phyloP scores from a whole-genome alignment of 37 sponge, comb jelly and placozoan genomes.

The Crambe crambe region DNA sequence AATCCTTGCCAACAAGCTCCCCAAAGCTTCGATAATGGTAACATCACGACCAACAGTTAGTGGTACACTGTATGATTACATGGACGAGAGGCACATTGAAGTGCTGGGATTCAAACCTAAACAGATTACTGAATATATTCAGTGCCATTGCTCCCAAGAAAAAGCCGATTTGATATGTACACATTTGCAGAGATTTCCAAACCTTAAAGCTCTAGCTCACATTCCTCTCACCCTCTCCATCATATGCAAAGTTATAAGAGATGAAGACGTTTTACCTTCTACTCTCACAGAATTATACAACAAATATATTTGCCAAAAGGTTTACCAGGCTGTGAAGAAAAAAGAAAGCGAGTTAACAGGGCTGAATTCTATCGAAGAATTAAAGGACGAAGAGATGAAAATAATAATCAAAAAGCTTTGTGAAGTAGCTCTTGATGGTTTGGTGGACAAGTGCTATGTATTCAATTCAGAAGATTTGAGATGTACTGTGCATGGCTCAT shows the following conservation, averaged over 20 bases:
- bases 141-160: background rate
- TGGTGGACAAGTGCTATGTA: conserved; percentile 20
- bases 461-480: conserved; percentile 1
- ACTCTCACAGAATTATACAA: conserved; percentile 40
- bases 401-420: conserved; percentile 6
- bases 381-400: background rate
- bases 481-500: background rate
- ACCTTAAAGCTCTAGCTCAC: conserved; percentile 39
- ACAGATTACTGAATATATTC: conserved; percentile 5
- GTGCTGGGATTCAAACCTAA: conserved; percentile 13
- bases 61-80: conserved; percentile 24
- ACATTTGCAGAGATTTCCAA: conserved; percentile 24
- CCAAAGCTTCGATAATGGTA: conserved; percentile 34
- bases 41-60: conserved; percentile 36
- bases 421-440: conserved; percentile 27
- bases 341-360: background rate
- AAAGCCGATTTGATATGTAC: background rate
- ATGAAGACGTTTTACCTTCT: background rate
- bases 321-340: conserved; percentile 9
- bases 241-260: conserved; percentile 18
- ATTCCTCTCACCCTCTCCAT: conserved; percentile 41
- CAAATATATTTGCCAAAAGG: conserved; percentile 14
- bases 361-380: background rate
- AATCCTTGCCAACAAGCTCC: conserved; percentile 12
- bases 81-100: conserved; percentile 30